phyloP scores from a whole-genome alignment of 2,888 invertebrate species.

The Cheilosia vulpina region DNA sequence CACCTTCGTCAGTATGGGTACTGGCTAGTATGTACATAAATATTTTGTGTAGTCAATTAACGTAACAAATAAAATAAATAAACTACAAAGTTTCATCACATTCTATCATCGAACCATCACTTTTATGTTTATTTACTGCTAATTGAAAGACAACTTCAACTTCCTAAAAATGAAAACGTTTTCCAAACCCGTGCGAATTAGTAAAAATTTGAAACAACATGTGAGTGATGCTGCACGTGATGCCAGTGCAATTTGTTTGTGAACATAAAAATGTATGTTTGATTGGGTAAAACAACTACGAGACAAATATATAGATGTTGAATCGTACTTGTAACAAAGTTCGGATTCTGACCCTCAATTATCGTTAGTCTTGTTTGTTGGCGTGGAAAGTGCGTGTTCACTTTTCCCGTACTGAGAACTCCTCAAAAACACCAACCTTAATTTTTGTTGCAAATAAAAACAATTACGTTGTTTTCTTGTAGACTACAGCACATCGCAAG shows the following conservation, averaged over 20 bases:
- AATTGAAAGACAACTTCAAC: background rate
- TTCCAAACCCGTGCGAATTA: conserved; percentile 2
- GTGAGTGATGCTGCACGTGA: conserved; percentile 19
- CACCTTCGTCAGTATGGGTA: background rate
- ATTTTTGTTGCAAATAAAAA: background rate
- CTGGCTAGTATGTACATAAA: background rate
- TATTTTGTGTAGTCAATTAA: background rate
- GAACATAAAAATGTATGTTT: background rate
- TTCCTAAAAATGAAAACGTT: conserved; percentile 13
- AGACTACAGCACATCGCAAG: background rate
- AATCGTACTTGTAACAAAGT: background rate
- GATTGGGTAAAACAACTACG: background rate
- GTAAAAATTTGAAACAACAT: conserved; percentile 11
- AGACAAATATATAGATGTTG: no score
- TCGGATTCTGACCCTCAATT: background rate
- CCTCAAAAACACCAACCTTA: background rate
- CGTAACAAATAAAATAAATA: background rate
- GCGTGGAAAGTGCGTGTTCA: background rate
- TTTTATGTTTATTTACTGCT: background rate
- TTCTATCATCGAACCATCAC: background rate
- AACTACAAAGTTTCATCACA: background rate
- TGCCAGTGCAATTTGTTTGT: background rate
- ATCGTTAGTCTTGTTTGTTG: background rate
- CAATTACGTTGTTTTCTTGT: background rate
- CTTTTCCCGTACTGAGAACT: background rate